These are phyloP conservation scores for Dasyprocta punctata DNA, from an alignment of 2,113 vertebrate genomes.

Conservation along the genomic window DNA sequence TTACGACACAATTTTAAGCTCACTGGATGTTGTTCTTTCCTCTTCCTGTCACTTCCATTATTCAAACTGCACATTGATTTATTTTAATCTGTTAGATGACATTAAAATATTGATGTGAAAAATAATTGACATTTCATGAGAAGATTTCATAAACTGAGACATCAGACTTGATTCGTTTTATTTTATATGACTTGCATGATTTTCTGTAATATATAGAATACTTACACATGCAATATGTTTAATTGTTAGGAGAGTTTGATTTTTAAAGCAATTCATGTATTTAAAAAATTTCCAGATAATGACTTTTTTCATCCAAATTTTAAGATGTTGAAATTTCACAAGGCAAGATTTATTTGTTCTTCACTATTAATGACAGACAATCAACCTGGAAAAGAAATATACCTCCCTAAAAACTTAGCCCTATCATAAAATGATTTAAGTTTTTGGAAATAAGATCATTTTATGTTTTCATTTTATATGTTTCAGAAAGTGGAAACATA, in stretches of 20 bases:
- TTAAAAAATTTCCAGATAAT: conserved; percentile 28
- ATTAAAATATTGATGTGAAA: conserved; percentile 1
- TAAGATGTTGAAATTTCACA: not conserved
- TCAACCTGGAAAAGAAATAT: not conserved
- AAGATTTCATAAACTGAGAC: not conserved
- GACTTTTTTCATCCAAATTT: not conserved
- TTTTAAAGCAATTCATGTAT: not conserved
- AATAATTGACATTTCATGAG: conserved; percentile 29
- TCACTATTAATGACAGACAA: not conserved
- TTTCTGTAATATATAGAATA: not conserved
- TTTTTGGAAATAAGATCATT: conserved; percentile 17
- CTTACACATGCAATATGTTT: not conserved
- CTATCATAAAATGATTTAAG: not conserved
- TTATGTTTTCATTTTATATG: conserved; percentile 21
- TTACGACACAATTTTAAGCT: not conserved
- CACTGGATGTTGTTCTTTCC: not conserved
- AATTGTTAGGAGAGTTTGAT: not conserved
- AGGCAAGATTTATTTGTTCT: not conserved
- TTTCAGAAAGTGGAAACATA: not conserved
- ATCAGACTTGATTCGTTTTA: not conserved
- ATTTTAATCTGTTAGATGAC: not conserved
- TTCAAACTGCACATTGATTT: not conserved
- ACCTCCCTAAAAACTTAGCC: not conserved
- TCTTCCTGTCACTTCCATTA: not conserved
- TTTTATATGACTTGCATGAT: conserved; percentile 7